These are phyloP conservation scores for Gnathonemus echidnorhynchus DNA, from an alignment of 2,113 vertebrate genomes.

Conservation along the genomic window DNA sequence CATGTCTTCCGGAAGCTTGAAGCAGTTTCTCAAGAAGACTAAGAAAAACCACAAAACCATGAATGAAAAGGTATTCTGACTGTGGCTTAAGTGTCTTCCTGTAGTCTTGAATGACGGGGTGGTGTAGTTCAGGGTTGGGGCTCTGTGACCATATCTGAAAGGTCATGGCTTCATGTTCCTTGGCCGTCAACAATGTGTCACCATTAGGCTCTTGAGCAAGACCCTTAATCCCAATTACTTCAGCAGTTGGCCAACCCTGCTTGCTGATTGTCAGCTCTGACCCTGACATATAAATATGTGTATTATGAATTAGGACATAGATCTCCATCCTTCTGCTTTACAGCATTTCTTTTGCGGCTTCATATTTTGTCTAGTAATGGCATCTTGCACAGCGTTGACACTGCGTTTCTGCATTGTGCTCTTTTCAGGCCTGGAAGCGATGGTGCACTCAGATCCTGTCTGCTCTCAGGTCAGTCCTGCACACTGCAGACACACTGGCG, in stretches of 20 bases:
- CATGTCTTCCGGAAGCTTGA: conserved; percentile 97
- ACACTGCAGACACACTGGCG: neutral
- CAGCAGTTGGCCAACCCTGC: neutral
- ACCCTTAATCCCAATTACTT: neutral
- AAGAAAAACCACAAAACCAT: conserved; percentile 99
- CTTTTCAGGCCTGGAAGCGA: conserved; percentile 87
- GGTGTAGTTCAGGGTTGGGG: neutral
- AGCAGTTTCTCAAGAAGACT: conserved; percentile 98
- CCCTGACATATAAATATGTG: neutral
- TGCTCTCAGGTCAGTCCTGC: conserved; percentile 78
- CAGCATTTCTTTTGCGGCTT: neutral
- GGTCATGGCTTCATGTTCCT: neutral
- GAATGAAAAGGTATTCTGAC: conserved; percentile 93
- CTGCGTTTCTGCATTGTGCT: neutral
- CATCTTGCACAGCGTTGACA: neutral
- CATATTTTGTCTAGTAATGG: neutral
- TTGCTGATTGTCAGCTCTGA: neutral
- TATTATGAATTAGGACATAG: neutral
- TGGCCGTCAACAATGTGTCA: neutral
- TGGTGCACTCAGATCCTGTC: conserved; percentile 98
- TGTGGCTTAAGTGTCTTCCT: neutral
- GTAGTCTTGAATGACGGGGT: neutral
- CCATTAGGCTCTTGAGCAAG: neutral
- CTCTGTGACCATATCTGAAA: neutral
- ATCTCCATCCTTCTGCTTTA: neutral